Percentiles rank a stretch among this genome's conserved stretches.
These are phyloP conservation scores for Propithecus perrieri DNA, from an alignment of 2,797 vertebrate species.

Conservation along the genomic window DNA sequence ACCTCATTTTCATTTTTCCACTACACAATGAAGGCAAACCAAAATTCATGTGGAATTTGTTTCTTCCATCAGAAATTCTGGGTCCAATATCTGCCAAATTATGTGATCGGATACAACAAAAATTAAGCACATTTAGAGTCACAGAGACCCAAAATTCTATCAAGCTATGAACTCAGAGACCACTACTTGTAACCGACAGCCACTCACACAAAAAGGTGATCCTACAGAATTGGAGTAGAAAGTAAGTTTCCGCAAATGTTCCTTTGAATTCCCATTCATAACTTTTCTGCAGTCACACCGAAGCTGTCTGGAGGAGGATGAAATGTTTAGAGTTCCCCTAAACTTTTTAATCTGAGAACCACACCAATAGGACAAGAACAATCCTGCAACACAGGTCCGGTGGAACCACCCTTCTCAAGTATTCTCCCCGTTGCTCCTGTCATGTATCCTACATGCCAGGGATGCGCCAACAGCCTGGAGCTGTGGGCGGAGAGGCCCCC, in stretches of 20 bases:
- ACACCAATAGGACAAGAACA: accelerated
- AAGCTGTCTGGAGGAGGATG: not conserved
- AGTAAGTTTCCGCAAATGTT: not conserved
- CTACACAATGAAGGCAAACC: not conserved
- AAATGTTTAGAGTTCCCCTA: not conserved
- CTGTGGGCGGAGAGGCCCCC: not conserved
- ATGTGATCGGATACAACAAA: not conserved
- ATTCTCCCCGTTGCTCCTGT: not conserved
- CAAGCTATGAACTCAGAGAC: conserved; percentile 38
- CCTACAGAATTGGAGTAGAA: not conserved
- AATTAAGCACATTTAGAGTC: conserved; percentile 33
- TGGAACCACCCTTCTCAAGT: not conserved
- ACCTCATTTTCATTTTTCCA: not conserved
- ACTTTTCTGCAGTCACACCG: not conserved
- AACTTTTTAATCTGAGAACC: not conserved
- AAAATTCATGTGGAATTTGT: not conserved
- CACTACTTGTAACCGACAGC: not conserved
- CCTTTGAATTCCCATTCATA: not conserved
- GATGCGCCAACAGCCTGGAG: not conserved
- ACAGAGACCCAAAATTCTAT: not conserved
- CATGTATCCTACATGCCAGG: accelerated
- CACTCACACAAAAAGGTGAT: not conserved
- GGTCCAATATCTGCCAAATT: not conserved
- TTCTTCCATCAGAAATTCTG: not conserved
- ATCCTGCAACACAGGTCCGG: not conserved